Conservation (phyloP, 1,140 invertebrate species). For the Monochamus saltuarius region DNA sequence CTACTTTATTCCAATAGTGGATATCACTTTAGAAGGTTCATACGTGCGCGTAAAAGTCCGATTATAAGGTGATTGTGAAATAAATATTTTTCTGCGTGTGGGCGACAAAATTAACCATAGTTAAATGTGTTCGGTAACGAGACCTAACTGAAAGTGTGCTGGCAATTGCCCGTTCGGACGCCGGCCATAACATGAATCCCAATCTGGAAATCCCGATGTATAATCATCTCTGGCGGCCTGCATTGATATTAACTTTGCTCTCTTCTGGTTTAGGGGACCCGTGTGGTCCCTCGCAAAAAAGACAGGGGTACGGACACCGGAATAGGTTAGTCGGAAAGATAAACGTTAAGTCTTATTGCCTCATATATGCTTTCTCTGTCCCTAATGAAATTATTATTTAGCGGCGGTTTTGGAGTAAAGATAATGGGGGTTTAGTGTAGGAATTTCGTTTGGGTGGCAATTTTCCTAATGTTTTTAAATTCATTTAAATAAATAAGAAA, state of each 20-base stretch:
- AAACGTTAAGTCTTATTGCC: constrained; percentile 24
- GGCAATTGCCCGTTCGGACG: constrained; percentile 28
- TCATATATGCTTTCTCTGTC: constrained; percentile 16
- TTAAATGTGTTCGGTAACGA: constrained; percentile 43
- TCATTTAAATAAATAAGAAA: too few relatives aligned
- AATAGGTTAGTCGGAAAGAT: constrained; percentile 19
- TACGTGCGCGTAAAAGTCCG: too few relatives aligned
- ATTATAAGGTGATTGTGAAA: too few relatives aligned
- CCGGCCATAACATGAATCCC: constrained; percentile 36
- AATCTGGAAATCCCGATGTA: constrained; percentile 42
- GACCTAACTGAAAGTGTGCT: constrained; percentile 42
- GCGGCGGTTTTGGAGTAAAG: too few relatives aligned
- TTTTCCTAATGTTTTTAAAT: too few relatives aligned
- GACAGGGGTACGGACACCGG: constrained; percentile 2
- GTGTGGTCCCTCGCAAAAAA: neutral
- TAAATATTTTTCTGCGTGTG: too few relatives aligned
- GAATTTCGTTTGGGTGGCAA: too few relatives aligned
- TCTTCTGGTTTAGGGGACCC: constrained; percentile 6
- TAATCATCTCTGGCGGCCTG: constrained; percentile 25
- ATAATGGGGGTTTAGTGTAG: too few relatives aligned
- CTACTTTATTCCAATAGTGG: too few relatives aligned
- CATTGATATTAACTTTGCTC: constrained; percentile 22
- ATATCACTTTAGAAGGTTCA: too few relatives aligned
- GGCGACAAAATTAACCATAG: constrained; percentile 42
- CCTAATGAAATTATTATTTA: constrained; percentile 27